A percentile compares a stretch with the other conserved stretches of the same genome.
Evolutionary conservation across 2,797 vertebrate genomes (phyloP).

Genomic region (Onychomys leucogaster): DNA sequence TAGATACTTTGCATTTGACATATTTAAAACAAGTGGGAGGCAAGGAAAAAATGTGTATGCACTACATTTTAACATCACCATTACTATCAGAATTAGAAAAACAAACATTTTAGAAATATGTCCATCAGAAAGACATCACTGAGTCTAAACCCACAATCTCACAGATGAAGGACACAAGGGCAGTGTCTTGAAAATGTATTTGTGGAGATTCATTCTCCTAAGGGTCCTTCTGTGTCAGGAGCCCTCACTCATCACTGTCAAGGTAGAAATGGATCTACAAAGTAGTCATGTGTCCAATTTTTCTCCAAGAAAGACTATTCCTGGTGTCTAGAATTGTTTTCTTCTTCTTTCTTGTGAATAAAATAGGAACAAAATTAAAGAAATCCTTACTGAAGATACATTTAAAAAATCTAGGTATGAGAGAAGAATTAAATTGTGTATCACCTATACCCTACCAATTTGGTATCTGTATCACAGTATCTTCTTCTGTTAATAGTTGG

Average conservation of each 20-base stretch:
- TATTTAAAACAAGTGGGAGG: neutral
- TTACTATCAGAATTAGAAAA: neutral
- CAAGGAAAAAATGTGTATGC: neutral
- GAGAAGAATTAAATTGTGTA: neutral
- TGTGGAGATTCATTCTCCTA: neutral
- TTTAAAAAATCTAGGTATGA: slow-evolving; percentile 14
- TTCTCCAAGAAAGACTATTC: slow-evolving; percentile 9
- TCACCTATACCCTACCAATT: neutral
- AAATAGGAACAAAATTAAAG: neutral
- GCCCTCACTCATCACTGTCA: neutral
- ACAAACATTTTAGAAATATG: neutral
- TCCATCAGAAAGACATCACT: neutral
- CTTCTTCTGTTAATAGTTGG: slow-evolving; percentile 9
- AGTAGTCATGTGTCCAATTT: neutral
- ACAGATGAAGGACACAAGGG: neutral
- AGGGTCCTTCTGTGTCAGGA: neutral
- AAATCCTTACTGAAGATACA: neutral
- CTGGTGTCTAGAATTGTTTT: neutral
- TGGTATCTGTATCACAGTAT: neutral
- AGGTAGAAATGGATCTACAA: neutral
- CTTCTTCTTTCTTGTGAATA: slow-evolving; percentile 17
- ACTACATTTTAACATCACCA: neutral
- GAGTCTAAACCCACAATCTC: neutral
- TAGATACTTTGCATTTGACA: neutral
- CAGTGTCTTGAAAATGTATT: neutral